Base-by-base conservation (phyloP, 2,888 invertebrate genomes). In the Clostera curtula region DNA sequence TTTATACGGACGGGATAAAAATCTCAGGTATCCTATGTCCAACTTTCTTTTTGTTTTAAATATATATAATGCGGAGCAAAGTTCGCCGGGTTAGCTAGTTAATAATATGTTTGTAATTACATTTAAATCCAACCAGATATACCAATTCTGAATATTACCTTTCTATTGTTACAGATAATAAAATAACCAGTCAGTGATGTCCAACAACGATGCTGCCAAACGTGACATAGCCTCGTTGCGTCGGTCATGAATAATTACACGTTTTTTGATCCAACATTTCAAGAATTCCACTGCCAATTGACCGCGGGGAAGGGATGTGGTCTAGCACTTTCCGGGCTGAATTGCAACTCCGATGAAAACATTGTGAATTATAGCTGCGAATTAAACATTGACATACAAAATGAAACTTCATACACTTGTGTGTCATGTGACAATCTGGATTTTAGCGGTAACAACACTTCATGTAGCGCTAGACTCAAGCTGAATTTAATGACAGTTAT, bases 371-470 rank as follows among this genome's bases (percentile, higher is more conserved):
- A 63, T 35, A 59, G 42, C 27, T 85, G 84, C 25, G 49, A 67
- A 25, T 36, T 84, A 1, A 72, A 82, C 41, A 61, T 77, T 21
- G 82, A 82, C 29, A 50, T 66, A 5, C 80, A 82, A 47, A 84
- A 84, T 74, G 84, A 82, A 45, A 83, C 84, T 1, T 62, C 76
- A 3, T 84, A 83, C 40, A 64, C 49, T 23, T 84, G 84, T 47
- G 40, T 54, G 40, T 38, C 63, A 28, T 83, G 82, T 45, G 57
- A 56, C 36, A 54, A 52, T 38, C 15, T 72, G 67, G 65, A 63
- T 48, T 36, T 40, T 55, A 43, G 45, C 38, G 34, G 63, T 64
- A 73, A 77, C 70, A 39, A 62, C 52, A 56, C 74, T 56, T 2
- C 59, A 42, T 83, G 84, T 55, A 60, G 66, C 53, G 36, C 66